Base-by-base conservation (phyloP, 2,113 vertebrate species). In the Cairina moschata region DNA sequence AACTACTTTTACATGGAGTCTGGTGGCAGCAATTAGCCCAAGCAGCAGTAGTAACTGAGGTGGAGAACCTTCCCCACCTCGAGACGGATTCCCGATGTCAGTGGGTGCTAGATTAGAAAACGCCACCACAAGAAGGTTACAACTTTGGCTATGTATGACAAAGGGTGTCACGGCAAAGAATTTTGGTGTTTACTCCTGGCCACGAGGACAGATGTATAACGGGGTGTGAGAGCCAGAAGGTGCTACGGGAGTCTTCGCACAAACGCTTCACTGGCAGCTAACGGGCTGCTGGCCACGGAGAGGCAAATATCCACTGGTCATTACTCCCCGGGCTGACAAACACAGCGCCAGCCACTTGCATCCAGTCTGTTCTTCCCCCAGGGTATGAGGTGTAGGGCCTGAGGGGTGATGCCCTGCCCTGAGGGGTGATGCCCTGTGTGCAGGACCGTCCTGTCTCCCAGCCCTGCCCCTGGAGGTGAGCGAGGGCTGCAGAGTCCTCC, bases 291-390 rank as follows among this genome's bases (percentile, higher is more conserved):
- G 74, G 77, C 82, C 83, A 72, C 17, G 8, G 66, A 60, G 58
- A 84, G 67, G 63, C 88, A 88, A 58, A 55, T 20, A 5, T 77
- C 72, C 74, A 65, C 59, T 62, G 44, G 85, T 91, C 79, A 93
- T 71, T 85, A 62, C n/a, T 52, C 36, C n/a, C 93, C 92, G 77
- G 67, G 36, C 44, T 92, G 75, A 79, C 95, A 92, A 94, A 26
- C 67, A 89, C 60, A 88, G 44, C 38, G 25, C 44, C 77, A 80
- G 93, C 38, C 56, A 59, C 20, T 6, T 69, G 22, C 65, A 36
- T 77, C 54, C 66, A 36, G 12, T 58, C 62, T 65, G 13, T 48
- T 66, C 52, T 38, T n/a, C 32, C 59, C 59, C 60, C 22, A 28
- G 10, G 21, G 82, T 93, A 28, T 81, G 50, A 88, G 81, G 62